These are phyloP conservation scores for Microtus oregoni DNA, from an alignment of 2,113 vertebrate species.

Conservation along the genomic window DNA sequence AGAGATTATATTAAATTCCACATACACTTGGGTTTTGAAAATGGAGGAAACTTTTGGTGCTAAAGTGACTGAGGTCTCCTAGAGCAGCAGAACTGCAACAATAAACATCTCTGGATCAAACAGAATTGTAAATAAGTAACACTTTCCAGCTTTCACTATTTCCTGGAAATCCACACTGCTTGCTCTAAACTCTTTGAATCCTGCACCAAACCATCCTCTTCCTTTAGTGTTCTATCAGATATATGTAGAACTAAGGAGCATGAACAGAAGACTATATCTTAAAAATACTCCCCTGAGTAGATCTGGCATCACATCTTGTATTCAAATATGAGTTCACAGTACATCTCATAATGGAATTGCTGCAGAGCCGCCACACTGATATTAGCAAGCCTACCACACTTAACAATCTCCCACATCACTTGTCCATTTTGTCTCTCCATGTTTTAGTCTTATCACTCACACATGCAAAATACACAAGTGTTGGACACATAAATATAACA, in stretches of 20 bases:
- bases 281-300: not conserved
- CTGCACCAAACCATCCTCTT: not conserved
- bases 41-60: conserved; percentile 54
- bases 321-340: not conserved
- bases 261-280: not conserved
- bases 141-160: not conserved
- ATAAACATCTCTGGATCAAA: conserved; percentile 5
- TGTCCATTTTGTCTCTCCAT: not conserved
- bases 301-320: not conserved
- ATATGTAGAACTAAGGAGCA: not conserved
- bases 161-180: not conserved
- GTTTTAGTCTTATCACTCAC: not conserved
- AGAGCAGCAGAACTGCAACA: conserved; percentile 26
- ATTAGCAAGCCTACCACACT: not conserved
- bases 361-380: not conserved
- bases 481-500: not conserved
- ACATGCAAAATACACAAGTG: not conserved
- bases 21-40: conserved; percentile 57
- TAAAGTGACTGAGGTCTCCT: conserved; percentile 45
- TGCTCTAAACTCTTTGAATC: not conserved
- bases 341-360: not conserved
- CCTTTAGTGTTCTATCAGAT: not conserved
- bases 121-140: not conserved
- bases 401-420: not conserved
- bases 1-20: conserved; percentile 52